Evolutionary conservation across 2,888 invertebrate genomes (phyloP), one percentile per base, ranked within the genome.

Genomic region (Meloe dianella): DNA sequence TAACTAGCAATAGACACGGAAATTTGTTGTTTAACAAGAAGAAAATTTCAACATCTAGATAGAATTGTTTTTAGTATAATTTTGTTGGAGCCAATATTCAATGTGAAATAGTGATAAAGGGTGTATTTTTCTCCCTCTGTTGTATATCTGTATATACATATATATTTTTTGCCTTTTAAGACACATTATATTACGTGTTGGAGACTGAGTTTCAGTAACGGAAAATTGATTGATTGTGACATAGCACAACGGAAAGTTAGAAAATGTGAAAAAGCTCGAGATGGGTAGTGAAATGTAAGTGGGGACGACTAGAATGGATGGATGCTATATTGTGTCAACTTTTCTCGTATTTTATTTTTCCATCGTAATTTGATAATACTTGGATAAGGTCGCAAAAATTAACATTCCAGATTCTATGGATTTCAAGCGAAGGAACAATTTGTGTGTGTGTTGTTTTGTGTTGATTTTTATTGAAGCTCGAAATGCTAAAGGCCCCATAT

Each of bases 1-100:
- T 78, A 79, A 78, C 75, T 74, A 73, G 65, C 70, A 35, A 62
- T 70, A 63, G 73, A 74, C 79, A 79, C 78, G 78, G 74, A 77
- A 74, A 54, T 22, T 58, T 29, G 62, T 14, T 41, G 41, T 60
- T 60, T 22, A 54, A 54, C 54, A 54, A 24, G 4, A 24, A 54
- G 54, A 54, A 27, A 54, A 54, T 54, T 27, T 27, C 54, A 54
- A 24, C 27, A 54, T 51, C 38, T 22, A 41, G 8, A 60, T 64
- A 47, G 30, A 35, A 54, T 29, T 47, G 35, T 58, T 58, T 58
- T 35, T 20, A 27, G n/a, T 57, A n/a, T 6, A 22, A 3, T 24
- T n/a, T 30, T 6, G 20, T 29, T 17, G 9, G n/a, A 14, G 5
- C 27, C 0, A 24, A 22, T 24, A n/a, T 22, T 60, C 1, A 35